Evolutionary conservation across 2,113 vertebrate genomes (phyloP), one percentile per base, ranked within the genome.

Genomic region (Ibidorhyncha struthersii): DNA sequence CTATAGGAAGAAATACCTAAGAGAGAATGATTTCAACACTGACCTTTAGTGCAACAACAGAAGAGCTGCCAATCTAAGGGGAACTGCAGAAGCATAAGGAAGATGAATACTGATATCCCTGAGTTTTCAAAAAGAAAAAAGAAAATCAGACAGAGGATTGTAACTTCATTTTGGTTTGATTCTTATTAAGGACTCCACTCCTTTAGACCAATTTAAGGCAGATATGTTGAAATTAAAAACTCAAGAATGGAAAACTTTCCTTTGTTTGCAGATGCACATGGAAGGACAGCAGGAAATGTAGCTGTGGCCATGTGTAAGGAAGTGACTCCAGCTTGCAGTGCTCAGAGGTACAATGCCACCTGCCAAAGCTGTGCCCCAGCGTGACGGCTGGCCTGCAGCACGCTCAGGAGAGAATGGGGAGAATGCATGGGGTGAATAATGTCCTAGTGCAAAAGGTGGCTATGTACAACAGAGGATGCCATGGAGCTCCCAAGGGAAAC

Each of bases 331-430:
- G 14, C 30, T 13, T 55, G 69, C 72, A 34, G 40, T 8, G 29
- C 65, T 74, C 77, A 43, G 53, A 63, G 23, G 11, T 36, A 15
- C 29, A 27, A 14, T 47, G 61, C 18, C 65, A 55, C 30, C 50
- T 71, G 30, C 63, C 45, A 53, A 22, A 91, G 26, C 69, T 50
- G 52, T 52, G 38, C 18, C 49, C 43, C 30, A 45, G 12, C 2
- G 3, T 3, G 2, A 16, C 0, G 1, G 15, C 1, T 27, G n/a
- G 12, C n/a, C 41, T 62, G 63, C 62, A 34, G 38, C 36, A 8
- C 2, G 8, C 69, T 74, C 2, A 1, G 65, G 29, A 67, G 25
- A 38, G 56, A 53, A 22, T 2, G n/a, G 49, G 27, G 25, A 27
- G n/a, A 62, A 40, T 12, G 18, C 6, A 7, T 3, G 11, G 34